Base-by-base conservation (phyloP, 2,797 vertebrate genomes). In the Phoeniculus purpureus region DNA sequence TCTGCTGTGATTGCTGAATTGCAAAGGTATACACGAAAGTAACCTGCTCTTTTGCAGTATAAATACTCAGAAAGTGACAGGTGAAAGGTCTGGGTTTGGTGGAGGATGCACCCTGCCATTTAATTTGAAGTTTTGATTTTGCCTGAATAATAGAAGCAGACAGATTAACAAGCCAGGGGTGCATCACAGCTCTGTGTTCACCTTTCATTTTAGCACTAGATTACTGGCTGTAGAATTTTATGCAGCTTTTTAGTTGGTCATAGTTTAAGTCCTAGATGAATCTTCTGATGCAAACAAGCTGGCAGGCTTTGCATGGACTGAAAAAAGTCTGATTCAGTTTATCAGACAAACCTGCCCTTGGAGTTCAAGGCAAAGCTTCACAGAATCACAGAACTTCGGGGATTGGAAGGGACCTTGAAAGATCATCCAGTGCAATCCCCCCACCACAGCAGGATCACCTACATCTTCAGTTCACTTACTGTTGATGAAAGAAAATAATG, bases 321-420 rank as follows among this genome's bases (percentile, higher is more conserved):
- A 70, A 88, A 94, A 86, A 85, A 51, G 12, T 89, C 56, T 85
- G 66, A 92, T 70, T 87, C 87, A 78, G 26, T 48, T 43, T 43
- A 43, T 43, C 43, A 85, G 48, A 47, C 17, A 83, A 80, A 81
- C 51, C 10, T 50, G 43, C 8, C 15, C 21, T 70, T 65, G 48
- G 15, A 85, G 29, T 72, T 77, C 56, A 85, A 89, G 59, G 29
- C 2, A 0, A 87, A 83, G 23, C 27, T 90, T 87, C 37, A 37
- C 37, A 37, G 37, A 37, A 37, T 37, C 37, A 37, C 37, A 37
- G 37, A 37, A 37, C 37, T 9, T 37, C 12, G 12, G 37, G 37
- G 37, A 37, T 12, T 37, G 37, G 37, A 37, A 37, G 37, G 37
- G 37, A 37, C 37, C 37, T 37, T 12, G 12, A 37, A 37, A 37